Evolutionary conservation across 2,888 invertebrate genomes (phyloP), one percentile per base, ranked within the genome.

Genomic region (Celastrina argiolus): DNA sequence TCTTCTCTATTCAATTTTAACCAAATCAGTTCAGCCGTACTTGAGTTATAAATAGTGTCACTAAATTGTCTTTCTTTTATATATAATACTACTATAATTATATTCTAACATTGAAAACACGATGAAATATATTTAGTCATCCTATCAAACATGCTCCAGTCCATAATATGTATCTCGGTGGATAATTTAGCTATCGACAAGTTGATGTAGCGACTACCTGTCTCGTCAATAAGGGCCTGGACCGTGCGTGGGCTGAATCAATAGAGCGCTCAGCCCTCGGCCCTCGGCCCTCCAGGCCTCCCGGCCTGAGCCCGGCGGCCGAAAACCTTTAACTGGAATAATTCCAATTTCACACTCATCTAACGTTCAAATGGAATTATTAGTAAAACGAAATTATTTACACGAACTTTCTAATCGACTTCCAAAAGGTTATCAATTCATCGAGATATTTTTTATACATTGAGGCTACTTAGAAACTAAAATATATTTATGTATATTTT

Each of bases 171-270:
- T 45, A 16, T 16, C 16, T 45, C 45, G 18, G 45, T 45, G 18
- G 18, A 18, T 18, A 16, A 45, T 45, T 45, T 45, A 8, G 45
- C 16, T 45, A 45, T 45, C 45, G 16, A 42, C 42, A 16, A 45
- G 45, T 45, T 45, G 18, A 45, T 45, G 18, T 7, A 45, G 18
- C 45, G 45, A 18, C 18, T 45, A 45, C 45, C 45, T 45, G 45
- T 16, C 45, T 2, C 45, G 18, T 45, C 45, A 16, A 45, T 18
- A 45, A 45, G 42, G 18, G 42, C 16, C 18, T 18, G 45, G 45
- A 45, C 45, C 45, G 18, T 45, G 18, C 45, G 45, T 45, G 45
- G 45, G 45, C 45, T 45, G 18, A 45, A 45, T 45, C 45, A 63
- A 39, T 39, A 22, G 14, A 18, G 28, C 45, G 7, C 31, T 18